phyloP scores from a whole-genome alignment of 2,113 vertebrate species.

The Cervus canadensis region DNA sequence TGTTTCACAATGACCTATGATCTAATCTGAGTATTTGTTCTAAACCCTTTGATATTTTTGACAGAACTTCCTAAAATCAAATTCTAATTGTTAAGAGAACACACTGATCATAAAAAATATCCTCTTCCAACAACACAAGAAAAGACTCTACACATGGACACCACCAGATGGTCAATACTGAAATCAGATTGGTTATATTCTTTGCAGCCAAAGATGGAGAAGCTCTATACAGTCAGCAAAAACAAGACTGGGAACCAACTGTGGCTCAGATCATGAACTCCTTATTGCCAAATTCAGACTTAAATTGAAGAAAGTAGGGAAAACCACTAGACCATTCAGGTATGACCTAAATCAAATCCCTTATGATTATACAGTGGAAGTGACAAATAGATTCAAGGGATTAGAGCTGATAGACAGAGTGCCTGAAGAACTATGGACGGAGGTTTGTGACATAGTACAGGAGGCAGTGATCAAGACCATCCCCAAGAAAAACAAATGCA shows the following conservation, averaged over 20 bases:
- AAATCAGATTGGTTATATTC: neutral
- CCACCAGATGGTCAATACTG: neutral
- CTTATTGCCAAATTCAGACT: neutral
- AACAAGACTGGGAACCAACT: neutral
- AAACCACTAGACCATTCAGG: neutral
- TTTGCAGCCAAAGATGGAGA: neutral
- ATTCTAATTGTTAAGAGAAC: neutral
- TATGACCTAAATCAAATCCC: neutral
- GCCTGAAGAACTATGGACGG: neutral
- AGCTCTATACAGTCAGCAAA: neutral
- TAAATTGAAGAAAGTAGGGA: neutral
- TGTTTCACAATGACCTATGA: neutral
- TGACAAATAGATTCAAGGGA: neutral
- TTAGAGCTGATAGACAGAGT: neutral
- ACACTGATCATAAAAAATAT: neutral
- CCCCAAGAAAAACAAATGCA: neutral
- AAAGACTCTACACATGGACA: neutral
- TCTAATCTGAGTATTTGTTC: fast-evolving
- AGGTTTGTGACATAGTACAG: neutral
- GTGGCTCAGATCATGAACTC: neutral
- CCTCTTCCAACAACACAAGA: neutral
- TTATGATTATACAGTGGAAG: neutral
- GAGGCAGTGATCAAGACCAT: neutral
- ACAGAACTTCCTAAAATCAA: neutral
- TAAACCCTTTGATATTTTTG: neutral